Percentiles rank a stretch among this genome's conserved stretches.
Conservation (phyloP, 2,888 invertebrate species). For the Colletes collaris region DNA sequence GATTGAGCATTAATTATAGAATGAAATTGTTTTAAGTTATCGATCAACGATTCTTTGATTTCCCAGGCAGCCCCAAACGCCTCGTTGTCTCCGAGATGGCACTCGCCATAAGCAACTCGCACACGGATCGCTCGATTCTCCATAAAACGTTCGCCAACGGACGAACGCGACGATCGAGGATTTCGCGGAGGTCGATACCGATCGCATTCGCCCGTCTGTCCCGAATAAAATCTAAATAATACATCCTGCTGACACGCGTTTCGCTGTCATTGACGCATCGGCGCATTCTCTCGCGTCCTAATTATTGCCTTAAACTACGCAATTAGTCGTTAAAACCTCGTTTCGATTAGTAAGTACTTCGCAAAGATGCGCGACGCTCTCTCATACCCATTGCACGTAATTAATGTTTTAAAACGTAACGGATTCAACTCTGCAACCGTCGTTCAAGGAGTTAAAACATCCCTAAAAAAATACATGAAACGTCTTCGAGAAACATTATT, state of each 20-base stretch:
- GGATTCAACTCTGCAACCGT: conserved; percentile 5
- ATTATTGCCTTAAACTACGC: conserved; percentile 29
- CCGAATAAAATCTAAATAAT: conserved; percentile 31
- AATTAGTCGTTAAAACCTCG: conserved; percentile 1
- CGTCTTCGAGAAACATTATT: background rate
- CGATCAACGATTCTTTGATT: conserved; percentile 53
- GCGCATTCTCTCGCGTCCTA: background rate
- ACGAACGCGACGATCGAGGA: conserved; percentile 63
- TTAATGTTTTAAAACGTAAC: conserved; percentile 22
- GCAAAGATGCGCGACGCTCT: background rate
- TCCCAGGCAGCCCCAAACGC: conserved; percentile 22
- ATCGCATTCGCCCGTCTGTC: conserved; percentile 54
- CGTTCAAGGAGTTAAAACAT: background rate
- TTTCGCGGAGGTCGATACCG: conserved; percentile 43
- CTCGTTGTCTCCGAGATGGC: conserved; percentile 45
- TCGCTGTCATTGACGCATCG: conserved; percentile 46
- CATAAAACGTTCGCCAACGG: conserved; percentile 43
- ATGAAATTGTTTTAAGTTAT: background rate
- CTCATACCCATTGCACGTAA: conserved; percentile 12
- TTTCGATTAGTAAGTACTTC: conserved; percentile 23
- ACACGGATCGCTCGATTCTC: conserved; percentile 33
- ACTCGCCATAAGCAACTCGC: conserved; percentile 45
- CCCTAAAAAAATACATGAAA: conserved; percentile 12
- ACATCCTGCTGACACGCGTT: conserved; percentile 23
- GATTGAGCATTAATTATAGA: too few relatives aligned